Evolutionary conservation across 2,888 invertebrate genomes (phyloP), one percentile per base, ranked within the genome.

Genomic region (Drosophila quinaria): DNA sequence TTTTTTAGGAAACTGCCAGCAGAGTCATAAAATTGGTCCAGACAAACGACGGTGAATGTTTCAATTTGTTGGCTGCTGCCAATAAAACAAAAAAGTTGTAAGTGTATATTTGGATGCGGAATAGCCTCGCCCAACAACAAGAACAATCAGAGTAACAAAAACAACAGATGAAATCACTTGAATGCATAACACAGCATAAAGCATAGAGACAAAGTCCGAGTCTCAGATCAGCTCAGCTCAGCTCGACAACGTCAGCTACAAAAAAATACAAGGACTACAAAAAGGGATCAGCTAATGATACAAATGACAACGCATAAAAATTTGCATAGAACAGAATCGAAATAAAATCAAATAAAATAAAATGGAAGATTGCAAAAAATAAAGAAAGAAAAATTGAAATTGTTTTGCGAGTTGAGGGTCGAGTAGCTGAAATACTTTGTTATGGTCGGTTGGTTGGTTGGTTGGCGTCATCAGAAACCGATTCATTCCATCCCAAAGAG

Each of bases 181-280:
- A 77, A 74, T 72, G 80, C 62, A 82, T 80, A 82, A 73, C 70
- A 60, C 74, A 77, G 83, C 84, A 67, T 70, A 69, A 77, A 70
- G 66, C 71, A 29, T 29, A 63, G 52, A 35, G 50, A 61, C 54
- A 51, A 62, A 52, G 56, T 54, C 76, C 55, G 15, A 47, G 13
- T 47, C 33, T 11, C 42, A 47, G 6, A 37, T 51, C 15, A 22
- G 75, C 31, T 54, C 46, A 62, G 54, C 58, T 54, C 46, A 61
- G 50, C 58, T 50, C 46, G 15, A 54, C 51, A 51, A 44, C 59
- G 59, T 56, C 67, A 44, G 9, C 25, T 37, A 41, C 5, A 25
- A 25, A 25, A 54, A 56, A 35, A 55, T 59, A 59, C 55, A 52
- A 29, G 49, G 39, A 49, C 56, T 46, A 61, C 22, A 55, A 56